A percentile compares a stretch with the other conserved stretches of the same genome.
phyloP scores from a whole-genome alignment of 2,888 invertebrate genomes.

The Lucinisca nassula region DNA sequence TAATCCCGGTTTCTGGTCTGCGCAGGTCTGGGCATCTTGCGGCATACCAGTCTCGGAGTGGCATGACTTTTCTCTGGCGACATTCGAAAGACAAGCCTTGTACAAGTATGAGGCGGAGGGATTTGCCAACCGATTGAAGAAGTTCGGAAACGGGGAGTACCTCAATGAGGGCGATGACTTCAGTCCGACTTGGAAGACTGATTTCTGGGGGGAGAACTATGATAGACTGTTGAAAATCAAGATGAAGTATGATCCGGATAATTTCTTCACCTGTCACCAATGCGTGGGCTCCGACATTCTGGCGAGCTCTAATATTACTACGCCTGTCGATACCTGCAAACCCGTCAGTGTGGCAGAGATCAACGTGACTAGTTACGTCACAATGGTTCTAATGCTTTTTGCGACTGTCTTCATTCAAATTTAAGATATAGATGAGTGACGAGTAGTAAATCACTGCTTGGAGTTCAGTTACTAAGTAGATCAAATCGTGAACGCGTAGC shows the following conservation, averaged over 20 bases:
- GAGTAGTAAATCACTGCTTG: too few species aligned
- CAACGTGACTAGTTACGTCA: neutral
- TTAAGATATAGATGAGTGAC: too few species aligned
- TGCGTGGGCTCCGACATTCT: slow-evolving; percentile 76
- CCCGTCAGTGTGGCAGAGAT: neutral
- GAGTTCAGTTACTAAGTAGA: too few species aligned
- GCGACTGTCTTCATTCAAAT: too few species aligned
- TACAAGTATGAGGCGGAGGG: neutral
- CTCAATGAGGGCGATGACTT: slow-evolving; percentile 74
- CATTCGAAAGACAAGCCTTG: neutral
- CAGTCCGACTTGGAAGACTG: slow-evolving; percentile 71
- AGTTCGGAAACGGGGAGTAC: slow-evolving; percentile 72
- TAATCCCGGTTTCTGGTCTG: slow-evolving; percentile 10
- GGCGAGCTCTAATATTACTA: neutral
- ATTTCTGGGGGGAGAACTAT: slow-evolving; percentile 73
- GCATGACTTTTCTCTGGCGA: neutral
- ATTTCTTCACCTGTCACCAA: slow-evolving; percentile 76
- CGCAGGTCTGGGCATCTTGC: slow-evolving; percentile 14
- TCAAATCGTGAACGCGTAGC: too few species aligned
- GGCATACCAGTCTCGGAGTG: neutral
- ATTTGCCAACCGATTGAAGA: slow-evolving; percentile 22
- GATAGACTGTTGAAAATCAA: too few species aligned
- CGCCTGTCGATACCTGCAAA: neutral
- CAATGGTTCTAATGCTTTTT: too few species aligned
- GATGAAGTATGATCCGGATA: slow-evolving; percentile 71